Percentiles rank a stretch among this genome's conserved stretches.
These are phyloP conservation scores for Hyles vespertilio DNA, from an alignment of 1,140 invertebrate genomes.

Conservation along the genomic window DNA sequence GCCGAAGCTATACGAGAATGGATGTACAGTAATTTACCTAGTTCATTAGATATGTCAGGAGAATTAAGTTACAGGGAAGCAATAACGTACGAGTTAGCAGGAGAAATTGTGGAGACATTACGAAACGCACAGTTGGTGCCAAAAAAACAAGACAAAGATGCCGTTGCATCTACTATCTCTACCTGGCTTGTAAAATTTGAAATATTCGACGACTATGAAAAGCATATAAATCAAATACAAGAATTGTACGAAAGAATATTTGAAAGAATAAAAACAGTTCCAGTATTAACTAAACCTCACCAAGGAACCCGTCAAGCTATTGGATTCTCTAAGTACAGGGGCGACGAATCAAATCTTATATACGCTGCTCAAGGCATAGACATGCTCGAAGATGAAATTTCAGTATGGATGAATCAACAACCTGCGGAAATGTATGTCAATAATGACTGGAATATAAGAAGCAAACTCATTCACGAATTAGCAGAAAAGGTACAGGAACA, in stretches of 20 bases:
- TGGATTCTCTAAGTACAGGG: conserved; percentile 14
- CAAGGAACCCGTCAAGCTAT: conserved; percentile 23
- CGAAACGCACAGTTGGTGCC: conserved; percentile 30
- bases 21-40: conserved; percentile 30
- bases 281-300: conserved; percentile 21
- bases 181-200: conserved; percentile 30
- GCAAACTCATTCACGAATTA: conserved; percentile 23
- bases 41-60: conserved; percentile 17
- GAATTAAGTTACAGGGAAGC: conserved; percentile 23
- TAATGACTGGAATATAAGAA: conserved; percentile 12
- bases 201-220: neutral
- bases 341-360: conserved; percentile 7
- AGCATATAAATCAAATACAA: neutral
- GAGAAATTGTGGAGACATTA: conserved; percentile 38
- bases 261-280: conserved; percentile 8
- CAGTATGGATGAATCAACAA: conserved; percentile 35
- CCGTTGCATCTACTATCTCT: conserved; percentile 22
- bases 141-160: conserved; percentile 17
- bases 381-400: conserved; percentile 37
- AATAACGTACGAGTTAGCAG: conserved; percentile 35
- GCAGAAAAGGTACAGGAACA: conserved; percentile 19
- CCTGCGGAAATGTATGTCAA: conserved; percentile 21
- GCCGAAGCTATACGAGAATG: conserved; percentile 26
- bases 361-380: conserved; percentile 19
- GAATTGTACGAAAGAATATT: neutral